phyloP scores from a whole-genome alignment of 2,888 invertebrate genomes.

The Balanococcus diminutus region DNA sequence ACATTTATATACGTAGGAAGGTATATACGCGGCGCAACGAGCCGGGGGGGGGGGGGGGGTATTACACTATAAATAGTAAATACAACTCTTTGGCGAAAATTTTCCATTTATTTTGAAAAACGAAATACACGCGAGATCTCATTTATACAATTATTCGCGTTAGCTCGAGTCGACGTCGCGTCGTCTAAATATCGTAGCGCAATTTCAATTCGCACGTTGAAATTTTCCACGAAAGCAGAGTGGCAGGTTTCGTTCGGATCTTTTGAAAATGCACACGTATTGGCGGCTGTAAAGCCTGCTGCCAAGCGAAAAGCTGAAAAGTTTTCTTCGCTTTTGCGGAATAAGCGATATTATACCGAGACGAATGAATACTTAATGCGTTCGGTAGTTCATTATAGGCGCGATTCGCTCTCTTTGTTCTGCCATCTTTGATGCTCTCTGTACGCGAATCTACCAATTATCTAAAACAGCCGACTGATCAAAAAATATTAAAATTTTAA shows the following conservation, averaged over 20 bases:
- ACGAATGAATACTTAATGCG: conserved; percentile 1
- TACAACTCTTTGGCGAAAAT: neutral
- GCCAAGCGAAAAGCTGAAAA: neutral
- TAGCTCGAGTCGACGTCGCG: neutral
- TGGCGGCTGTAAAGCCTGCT: no score
- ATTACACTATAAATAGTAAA: neutral
- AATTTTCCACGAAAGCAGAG: neutral
- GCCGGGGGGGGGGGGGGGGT: neutral
- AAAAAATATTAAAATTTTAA: neutral
- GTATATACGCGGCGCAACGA: neutral
- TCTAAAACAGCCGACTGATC: neutral
- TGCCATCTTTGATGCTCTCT: neutral
- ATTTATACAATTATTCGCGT: conserved; percentile 35
- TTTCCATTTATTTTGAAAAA: conserved; percentile 35
- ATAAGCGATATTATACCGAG: neutral
- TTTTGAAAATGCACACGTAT: neutral
- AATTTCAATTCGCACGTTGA: neutral
- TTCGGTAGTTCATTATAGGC: neutral
- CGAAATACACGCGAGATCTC: conserved; percentile 31
- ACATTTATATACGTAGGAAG: neutral
- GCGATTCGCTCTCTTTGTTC: neutral
- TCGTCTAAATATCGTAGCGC: neutral
- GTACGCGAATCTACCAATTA: neutral
- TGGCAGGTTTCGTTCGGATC: no score
- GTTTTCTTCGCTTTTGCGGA: neutral